Base-by-base conservation (phyloP, 2,113 vertebrate species). In the Cyanoramphus novaezelandiae region DNA sequence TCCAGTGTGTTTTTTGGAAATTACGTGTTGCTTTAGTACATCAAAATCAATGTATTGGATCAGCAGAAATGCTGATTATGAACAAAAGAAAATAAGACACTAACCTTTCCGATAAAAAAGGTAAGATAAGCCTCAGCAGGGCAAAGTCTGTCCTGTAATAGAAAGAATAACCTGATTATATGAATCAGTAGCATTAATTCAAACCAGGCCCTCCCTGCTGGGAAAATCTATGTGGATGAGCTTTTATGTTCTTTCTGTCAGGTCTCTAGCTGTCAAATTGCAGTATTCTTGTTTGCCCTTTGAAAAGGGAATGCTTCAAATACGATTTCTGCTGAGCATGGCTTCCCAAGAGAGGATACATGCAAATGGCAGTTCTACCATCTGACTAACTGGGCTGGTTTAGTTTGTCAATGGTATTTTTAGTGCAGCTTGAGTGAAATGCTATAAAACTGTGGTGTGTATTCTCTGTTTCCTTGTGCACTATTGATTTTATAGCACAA, bases 401-500 rank as follows among this genome's bases (percentile, higher is more conserved):
- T 10, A 3, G 13, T 44, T 50, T 63, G 20, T 20, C 6, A 3
- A 4, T 62, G 65, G 25, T 62, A 21, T 78, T 91, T 93, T 90
- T 72, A 24, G 43, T 49, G 50, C 27, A 62, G 31, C 79, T 64
- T 43, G 55, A 55, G 47, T 69, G 49, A 91, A 86, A 76, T 4
- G 13, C 68, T 60, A 1, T 31, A 14, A 65, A 57, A 24, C 33
- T 3, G 0, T 6, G 41, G 6, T 16, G 49, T 1, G 2, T 5
- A n/a, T 62, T 50, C 33, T 24, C 46, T 49, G 31, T 57, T 91
- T 60, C 57, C 35, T 31, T 31, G 15, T 9, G n/a, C 2, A 4
- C 43, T 82, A 46, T 8, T 70, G 67, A 7, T 67, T 50, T 65
- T 79, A 4, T 18, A 13, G 33, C 35, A 11, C 11, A 0, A 20